phyloP scores from a whole-genome alignment of 1,140 invertebrate genomes.

The Musca domestica region DNA sequence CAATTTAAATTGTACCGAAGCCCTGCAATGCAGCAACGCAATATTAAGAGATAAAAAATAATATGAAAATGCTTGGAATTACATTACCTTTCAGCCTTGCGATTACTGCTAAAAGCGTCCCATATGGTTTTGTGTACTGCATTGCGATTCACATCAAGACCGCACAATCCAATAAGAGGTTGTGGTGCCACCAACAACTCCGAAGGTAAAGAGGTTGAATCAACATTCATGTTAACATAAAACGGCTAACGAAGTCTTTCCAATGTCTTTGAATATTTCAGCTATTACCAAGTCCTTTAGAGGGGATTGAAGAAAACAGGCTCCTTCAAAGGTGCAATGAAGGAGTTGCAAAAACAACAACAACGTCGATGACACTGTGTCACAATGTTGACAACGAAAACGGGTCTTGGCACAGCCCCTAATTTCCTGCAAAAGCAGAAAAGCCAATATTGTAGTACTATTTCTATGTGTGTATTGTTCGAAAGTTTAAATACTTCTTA shows the following conservation, averaged over 20 bases:
- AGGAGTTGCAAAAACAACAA: not conserved
- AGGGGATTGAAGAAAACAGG: not conserved
- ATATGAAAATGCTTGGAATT: not conserved
- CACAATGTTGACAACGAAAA: no score
- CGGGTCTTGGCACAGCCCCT: no score
- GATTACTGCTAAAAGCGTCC: slow-evolving; percentile 85
- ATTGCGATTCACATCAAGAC: slow-evolving; percentile 81
- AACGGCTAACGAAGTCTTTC: not conserved
- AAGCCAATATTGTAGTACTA: no score
- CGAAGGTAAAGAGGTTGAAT: slow-evolving; percentile 67
- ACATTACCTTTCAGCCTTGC: slow-evolving; percentile 64
- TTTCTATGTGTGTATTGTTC: no score
- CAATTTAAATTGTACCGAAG: slow-evolving; percentile 82
- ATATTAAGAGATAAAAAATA: not conserved
- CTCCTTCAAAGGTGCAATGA: not conserved
- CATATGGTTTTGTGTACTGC: slow-evolving; percentile 85
- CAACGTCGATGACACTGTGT: no score
- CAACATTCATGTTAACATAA: slow-evolving; percentile 43
- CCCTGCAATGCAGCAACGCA: slow-evolving; percentile 52
- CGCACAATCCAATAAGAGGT: slow-evolving; percentile 80
- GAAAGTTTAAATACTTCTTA: no score
- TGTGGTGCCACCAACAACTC: slow-evolving; percentile 77
- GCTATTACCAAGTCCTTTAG: no score
- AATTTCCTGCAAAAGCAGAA: no score
- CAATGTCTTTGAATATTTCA: no score